Evolutionary conservation across 2,797 vertebrate species (phyloP).

Genomic region (Alcedo quadribrachys): DNA sequence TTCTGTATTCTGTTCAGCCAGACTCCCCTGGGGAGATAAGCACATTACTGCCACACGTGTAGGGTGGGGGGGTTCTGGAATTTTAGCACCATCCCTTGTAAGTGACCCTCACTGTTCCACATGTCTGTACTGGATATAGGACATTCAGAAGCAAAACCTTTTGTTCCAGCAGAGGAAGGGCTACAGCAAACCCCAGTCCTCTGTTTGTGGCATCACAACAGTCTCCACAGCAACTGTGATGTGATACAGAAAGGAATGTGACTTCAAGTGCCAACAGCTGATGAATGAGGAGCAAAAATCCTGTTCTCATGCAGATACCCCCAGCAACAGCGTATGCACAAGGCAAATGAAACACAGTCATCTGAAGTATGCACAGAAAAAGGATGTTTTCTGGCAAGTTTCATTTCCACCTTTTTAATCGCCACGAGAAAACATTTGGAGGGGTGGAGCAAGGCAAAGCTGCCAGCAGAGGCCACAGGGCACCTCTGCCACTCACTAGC

Average conservation of each 20-base stretch:
- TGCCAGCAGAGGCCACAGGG: background rate
- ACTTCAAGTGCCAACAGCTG: constrained; percentile 49
- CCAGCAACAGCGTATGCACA: background rate
- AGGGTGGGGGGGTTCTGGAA: background rate
- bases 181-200: constrained; percentile 45
- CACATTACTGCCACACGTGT: rapidly evolving
- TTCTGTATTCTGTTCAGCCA: background rate
- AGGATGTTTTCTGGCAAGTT: background rate
- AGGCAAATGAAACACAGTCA: background rate
- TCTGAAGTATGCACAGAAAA: background rate
- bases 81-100: background rate
- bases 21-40: background rate
- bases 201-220: constrained; percentile 68
- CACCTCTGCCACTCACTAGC: background rate
- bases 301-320: constrained; percentile 32
- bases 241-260: constrained; percentile 69
- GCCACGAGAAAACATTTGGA: background rate
- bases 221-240: constrained; percentile 69
- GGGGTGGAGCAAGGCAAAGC: background rate
- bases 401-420: background rate
- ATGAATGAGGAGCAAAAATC: constrained; percentile 45
- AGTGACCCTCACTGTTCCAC: background rate
- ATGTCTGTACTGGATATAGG: background rate
- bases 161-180: constrained; percentile 29
- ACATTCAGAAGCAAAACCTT: constrained; percentile 38